phyloP scores from a whole-genome alignment of 2,888 invertebrate species.

The Griposia aprilina region DNA sequence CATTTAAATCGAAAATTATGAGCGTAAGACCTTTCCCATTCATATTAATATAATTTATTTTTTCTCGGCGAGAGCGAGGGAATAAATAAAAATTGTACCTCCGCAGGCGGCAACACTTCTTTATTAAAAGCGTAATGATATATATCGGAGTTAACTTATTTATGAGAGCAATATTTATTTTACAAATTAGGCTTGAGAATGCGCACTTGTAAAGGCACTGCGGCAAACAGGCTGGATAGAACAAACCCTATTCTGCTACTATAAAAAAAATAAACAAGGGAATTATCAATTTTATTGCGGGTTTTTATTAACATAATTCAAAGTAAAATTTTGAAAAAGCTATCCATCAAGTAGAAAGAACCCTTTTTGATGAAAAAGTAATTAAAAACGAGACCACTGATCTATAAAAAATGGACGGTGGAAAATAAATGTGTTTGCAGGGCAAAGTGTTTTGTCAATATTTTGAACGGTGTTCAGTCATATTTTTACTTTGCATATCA shows the following conservation, averaged over 20 bases:
- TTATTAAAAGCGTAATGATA: slow-evolving; percentile 65
- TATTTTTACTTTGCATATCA: slow-evolving; percentile 50
- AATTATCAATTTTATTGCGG: slow-evolving; percentile 41
- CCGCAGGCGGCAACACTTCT: slow-evolving; percentile 64
- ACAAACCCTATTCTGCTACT: slow-evolving; percentile 4
- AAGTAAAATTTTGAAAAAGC: slow-evolving; percentile 26
- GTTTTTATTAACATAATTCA: slow-evolving; percentile 39
- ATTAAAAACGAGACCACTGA: slow-evolving; percentile 49
- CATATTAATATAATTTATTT: slow-evolving; percentile 65
- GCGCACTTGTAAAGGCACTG: slow-evolving; percentile 24
- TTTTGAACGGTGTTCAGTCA: slow-evolving; percentile 19
- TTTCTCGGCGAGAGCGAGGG: slow-evolving; percentile 44
- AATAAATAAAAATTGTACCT: slow-evolving; percentile 63
- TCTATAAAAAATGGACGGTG: slow-evolving; percentile 39
- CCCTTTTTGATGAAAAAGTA: slow-evolving; percentile 56
- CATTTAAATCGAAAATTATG: slow-evolving; percentile 67
- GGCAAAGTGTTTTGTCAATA: slow-evolving; percentile 55
- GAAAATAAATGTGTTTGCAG: slow-evolving; percentile 52
- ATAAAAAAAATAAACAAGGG: slow-evolving; percentile 30
- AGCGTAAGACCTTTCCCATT: slow-evolving; percentile 52
- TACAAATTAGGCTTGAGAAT: slow-evolving; percentile 55
- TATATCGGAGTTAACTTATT: slow-evolving; percentile 61
- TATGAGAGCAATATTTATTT: slow-evolving; percentile 66
- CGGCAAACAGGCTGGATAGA: slow-evolving; percentile 15
- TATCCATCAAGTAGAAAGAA: slow-evolving; percentile 55